Base-by-base conservation (phyloP, 2,888 invertebrate genomes). In the Atherix ibis region DNA sequence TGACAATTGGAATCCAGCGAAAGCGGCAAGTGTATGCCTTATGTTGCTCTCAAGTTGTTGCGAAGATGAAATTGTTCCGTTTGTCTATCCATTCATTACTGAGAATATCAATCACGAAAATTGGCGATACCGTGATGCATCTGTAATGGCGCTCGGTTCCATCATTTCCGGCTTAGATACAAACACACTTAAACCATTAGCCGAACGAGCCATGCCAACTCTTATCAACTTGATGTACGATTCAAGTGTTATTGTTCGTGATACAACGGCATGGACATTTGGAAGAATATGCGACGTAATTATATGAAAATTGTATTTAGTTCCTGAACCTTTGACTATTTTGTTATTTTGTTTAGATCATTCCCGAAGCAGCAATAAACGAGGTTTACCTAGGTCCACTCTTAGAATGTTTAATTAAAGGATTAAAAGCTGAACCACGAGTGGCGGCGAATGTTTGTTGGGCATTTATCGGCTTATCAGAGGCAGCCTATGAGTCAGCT, bases 381-480 rank as follows among this genome's bases (percentile, higher is more conserved):
- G 79, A 82, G 48, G 73, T 70, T 4, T 87, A 81, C 59, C 65
- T 97, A 32, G 80, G 80, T 53, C 80, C 83, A 1, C 58, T 88
- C 9, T 56, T 88, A 12, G 81, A 85, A 63, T 72, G 81, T 61
- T 71, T 88, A 38, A 74, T 87, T 1, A 78, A 75, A 46, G 92
- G 92, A 1, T 64, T 98, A 14, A 82, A 81, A 48, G 83, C 91
- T 3, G 97, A 97, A 54, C 88, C 97, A 4, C 67, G 97, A 18
- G 98, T 99, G 0, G 97, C 98, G 2, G 82, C 92, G 8, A 98
- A 98, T 60, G 92, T 97, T 9, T 99, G 98, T 58, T 99, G 98
- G 98, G 97, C 98, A 0, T 88, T 99, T 51, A 91, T 91, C 16
- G 91, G 92, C 18, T 66, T 98, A 30, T 92, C 95, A 0, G 94